Conservation (phyloP, 1,140 invertebrate species). For the Aphaenogaster ashmeadi region DNA sequence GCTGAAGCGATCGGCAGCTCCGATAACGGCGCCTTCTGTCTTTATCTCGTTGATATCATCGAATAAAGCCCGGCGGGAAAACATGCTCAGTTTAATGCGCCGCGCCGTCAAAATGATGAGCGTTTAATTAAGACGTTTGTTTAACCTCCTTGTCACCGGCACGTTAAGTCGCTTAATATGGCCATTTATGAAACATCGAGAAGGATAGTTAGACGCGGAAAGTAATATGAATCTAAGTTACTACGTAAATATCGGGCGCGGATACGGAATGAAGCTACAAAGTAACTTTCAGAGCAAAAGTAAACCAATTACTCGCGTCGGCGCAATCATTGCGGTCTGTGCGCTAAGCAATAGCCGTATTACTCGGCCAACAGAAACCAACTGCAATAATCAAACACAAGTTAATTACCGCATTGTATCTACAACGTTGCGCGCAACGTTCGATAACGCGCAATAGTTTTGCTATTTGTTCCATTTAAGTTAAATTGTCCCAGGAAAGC, state of each 20-base stretch:
- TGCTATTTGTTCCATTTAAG: not conserved
- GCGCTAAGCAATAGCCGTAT: not conserved
- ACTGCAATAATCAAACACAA: not conserved
- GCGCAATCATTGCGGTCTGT: not conserved
- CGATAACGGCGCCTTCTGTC: constrained; percentile 13
- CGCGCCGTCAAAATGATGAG: constrained; percentile 19
- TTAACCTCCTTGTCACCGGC: constrained; percentile 1
- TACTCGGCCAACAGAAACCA: not conserved
- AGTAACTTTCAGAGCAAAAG: not conserved
- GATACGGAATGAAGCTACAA: not conserved
- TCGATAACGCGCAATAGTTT: not conserved
- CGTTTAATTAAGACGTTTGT: constrained; percentile 55
- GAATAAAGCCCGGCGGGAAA: constrained; percentile 7
- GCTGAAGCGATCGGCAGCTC: not conserved
- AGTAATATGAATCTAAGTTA: not conserved
- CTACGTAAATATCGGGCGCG: not conserved
- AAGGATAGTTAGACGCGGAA: not conserved
- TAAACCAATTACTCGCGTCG: not conserved
- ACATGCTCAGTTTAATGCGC: constrained; percentile 29
- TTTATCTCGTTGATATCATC: constrained; percentile 32
- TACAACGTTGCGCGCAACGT: not conserved
- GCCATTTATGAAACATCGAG: not conserved
- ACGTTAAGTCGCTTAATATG: not conserved
- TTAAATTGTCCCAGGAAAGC: not conserved
- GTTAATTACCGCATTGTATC: not conserved